A percentile compares a stretch with the other conserved stretches of the same genome.
These are phyloP conservation scores for Drosophila buzzatii DNA, from an alignment of 2,888 invertebrate species.

Conservation along the genomic window DNA sequence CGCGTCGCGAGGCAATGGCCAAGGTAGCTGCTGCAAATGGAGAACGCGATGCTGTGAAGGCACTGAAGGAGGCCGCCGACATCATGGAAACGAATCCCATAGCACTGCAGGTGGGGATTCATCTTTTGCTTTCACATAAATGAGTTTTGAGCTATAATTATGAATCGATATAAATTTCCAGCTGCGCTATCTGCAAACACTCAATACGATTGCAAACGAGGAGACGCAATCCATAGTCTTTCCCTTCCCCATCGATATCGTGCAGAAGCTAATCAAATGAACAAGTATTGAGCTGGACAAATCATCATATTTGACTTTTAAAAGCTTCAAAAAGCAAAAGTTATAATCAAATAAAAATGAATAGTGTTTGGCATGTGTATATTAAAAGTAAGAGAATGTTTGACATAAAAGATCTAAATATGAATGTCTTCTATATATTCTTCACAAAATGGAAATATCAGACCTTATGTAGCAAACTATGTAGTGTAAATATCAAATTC, in stretches of 20 bases:
- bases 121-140: background rate
- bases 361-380: background rate
- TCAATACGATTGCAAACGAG: slow-evolving; percentile 65
- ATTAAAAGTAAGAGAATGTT: background rate
- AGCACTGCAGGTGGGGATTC: slow-evolving; percentile 53
- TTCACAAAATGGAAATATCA: background rate
- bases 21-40: slow-evolving; percentile 70
- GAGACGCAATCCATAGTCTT: slow-evolving; percentile 59
- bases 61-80: slow-evolving; percentile 68
- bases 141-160: background rate
- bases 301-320: background rate
- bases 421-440: background rate
- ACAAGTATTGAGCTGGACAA: background rate
- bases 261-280: slow-evolving; percentile 43
- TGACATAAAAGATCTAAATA: background rate
- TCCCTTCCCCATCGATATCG: slow-evolving; percentile 63
- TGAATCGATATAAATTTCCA: slow-evolving; percentile 9
- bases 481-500: no score
- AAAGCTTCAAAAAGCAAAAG: background rate
- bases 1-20: slow-evolving; percentile 67
- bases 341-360: background rate
- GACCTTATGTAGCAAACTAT: no score
- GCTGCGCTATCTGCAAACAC: slow-evolving; percentile 67
- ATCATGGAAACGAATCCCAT: slow-evolving; percentile 70
- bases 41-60: slow-evolving; percentile 64